phyloP scores from a whole-genome alignment of 1,140 invertebrate species.

The Eciton burchellii region DNA sequence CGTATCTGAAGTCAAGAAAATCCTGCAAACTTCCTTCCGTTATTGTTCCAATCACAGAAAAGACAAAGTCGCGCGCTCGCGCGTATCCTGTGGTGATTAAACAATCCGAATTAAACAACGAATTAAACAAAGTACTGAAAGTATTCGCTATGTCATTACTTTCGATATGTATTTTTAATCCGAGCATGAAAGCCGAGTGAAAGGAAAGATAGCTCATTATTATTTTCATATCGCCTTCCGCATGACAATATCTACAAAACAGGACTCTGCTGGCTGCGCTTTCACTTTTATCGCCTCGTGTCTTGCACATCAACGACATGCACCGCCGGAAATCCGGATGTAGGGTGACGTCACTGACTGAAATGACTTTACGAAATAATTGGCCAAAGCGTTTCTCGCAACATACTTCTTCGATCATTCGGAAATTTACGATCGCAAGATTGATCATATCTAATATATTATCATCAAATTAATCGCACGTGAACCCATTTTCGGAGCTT shows the following conservation, averaged over 20 bases:
- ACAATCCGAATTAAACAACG: background rate
- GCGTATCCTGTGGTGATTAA: conserved; percentile 11
- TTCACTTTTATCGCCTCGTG: conserved; percentile 64
- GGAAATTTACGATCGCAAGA: background rate
- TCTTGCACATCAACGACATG: conserved; percentile 55
- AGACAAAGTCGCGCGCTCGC: too few relatives aligned
- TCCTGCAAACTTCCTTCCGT: background rate
- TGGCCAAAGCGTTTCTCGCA: conserved; percentile 4
- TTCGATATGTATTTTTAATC: conserved; percentile 36
- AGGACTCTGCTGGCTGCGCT: conserved; percentile 26
- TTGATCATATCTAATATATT: too few relatives aligned
- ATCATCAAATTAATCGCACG: too few relatives aligned
- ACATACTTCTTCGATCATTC: background rate
- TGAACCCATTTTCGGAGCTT: background rate
- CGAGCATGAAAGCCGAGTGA: conserved; percentile 29
- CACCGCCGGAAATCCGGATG: conserved; percentile 36
- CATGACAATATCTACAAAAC: conserved; percentile 58
- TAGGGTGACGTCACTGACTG: conserved; percentile 46
- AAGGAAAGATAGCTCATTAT: conserved; percentile 36
- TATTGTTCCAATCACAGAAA: background rate
- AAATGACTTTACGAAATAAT: conserved; percentile 32
- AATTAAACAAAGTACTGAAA: background rate
- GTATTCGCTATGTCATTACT: background rate
- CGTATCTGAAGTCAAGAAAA: too few relatives aligned
- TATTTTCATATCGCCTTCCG: conserved; percentile 48